These are phyloP conservation scores for Serripes groenlandicus DNA, from an alignment of 2,888 invertebrate genomes.

Conservation along the genomic window DNA sequence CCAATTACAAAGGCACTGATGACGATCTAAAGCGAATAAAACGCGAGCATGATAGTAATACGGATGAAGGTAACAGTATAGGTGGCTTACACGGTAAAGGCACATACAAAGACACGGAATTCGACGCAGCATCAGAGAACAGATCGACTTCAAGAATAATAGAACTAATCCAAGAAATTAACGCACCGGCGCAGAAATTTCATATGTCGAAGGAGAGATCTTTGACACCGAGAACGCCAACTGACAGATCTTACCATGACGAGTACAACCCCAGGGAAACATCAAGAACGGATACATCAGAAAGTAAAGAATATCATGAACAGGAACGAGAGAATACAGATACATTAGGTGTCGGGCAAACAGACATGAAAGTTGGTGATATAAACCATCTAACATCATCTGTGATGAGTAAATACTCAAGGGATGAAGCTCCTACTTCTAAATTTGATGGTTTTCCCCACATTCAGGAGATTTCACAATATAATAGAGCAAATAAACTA, in stretches of 20 bases:
- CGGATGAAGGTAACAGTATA: too few species aligned
- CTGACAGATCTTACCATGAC: background rate
- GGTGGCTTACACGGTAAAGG: background rate
- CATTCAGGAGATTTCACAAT: conserved; percentile 38
- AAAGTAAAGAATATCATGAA: conserved; percentile 11
- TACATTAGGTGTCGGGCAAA: background rate
- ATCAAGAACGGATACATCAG: background rate
- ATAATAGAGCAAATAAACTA: conserved; percentile 18
- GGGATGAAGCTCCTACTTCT: background rate
- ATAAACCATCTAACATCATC: conserved; percentile 30
- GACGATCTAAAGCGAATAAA: background rate
- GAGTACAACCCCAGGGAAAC: background rate
- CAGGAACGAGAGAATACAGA: background rate
- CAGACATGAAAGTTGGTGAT: conserved; percentile 45
- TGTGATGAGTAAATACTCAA: conserved; percentile 31
- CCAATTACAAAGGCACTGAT: background rate
- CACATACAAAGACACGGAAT: background rate
- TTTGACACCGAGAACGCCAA: conserved; percentile 21
- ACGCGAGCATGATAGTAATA: background rate
- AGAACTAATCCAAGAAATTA: conserved; percentile 41
- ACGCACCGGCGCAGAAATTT: conserved; percentile 19
- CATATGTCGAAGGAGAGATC: conserved; percentile 38
- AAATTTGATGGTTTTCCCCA: conserved; percentile 52
- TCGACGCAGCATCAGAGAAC: background rate
- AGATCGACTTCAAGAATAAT: conserved; percentile 29